Conservation (phyloP, 2,113 vertebrate species). For the Casuarius casuarius region DNA sequence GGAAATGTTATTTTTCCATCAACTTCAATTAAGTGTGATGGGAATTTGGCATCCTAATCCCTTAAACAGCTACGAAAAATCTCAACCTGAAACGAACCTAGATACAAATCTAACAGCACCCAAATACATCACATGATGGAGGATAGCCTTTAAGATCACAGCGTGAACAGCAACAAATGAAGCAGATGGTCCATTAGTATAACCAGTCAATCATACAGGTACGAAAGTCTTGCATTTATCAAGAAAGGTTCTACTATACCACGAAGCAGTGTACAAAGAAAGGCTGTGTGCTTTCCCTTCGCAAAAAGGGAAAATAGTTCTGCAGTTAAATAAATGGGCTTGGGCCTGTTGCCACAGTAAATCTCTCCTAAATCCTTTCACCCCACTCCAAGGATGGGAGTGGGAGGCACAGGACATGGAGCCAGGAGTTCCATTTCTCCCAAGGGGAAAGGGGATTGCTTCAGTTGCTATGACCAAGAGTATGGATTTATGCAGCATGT, state of each 20-base stretch:
- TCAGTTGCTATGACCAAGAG: neutral
- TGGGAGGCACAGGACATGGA: neutral
- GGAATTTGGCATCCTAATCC: neutral
- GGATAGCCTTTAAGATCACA: neutral
- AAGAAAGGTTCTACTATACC: neutral
- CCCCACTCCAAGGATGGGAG: slow-evolving; percentile 34
- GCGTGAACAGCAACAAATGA: neutral
- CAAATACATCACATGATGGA: neutral
- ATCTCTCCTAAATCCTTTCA: slow-evolving; percentile 47
- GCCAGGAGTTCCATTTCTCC: slow-evolving; percentile 40
- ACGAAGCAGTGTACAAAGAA: neutral
- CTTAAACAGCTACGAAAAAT: neutral
- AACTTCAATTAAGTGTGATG: neutral
- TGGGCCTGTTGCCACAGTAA: slow-evolving; percentile 37
- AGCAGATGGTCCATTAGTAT: neutral
- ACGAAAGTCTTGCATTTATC: neutral
- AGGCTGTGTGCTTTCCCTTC: neutral
- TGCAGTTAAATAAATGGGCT: neutral
- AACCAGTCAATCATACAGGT: neutral
- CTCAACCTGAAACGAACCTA: neutral
- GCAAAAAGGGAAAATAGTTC: neutral
- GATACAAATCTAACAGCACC: slow-evolving; percentile 1
- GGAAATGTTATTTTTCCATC: neutral
- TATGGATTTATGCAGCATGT: slow-evolving; percentile 20
- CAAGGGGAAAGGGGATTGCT: neutral